Percentiles rank a stretch among this genome's conserved stretches.
Evolutionary conservation across 2,797 vertebrate species (phyloP).

Genomic region (Morelia viridis): DNA sequence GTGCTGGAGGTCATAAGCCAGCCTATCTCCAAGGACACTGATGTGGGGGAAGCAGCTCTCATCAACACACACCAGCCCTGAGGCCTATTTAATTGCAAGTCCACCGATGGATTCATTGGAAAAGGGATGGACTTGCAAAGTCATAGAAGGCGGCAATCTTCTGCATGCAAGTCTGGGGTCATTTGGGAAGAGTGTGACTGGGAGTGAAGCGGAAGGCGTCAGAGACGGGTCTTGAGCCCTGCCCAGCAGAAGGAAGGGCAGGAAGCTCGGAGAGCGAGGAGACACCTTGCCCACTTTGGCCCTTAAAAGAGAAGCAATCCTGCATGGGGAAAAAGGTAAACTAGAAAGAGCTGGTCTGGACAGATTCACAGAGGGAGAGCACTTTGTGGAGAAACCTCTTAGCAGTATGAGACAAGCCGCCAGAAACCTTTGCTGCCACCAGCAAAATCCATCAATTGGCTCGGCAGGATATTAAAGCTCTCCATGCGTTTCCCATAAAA

Average conservation of each 20-base stretch:
- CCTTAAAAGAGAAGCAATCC: background rate
- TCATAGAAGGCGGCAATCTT: too few species aligned
- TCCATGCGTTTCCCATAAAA: background rate
- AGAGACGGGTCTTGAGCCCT: too few species aligned
- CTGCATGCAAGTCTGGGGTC: too few species aligned
- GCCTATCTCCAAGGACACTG: too few species aligned
- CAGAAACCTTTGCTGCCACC: accelerated
- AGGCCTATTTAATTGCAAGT: background rate
- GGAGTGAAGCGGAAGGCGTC: too few species aligned
- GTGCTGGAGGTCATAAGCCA: too few species aligned
- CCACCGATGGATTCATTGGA: slow-evolving; percentile 48
- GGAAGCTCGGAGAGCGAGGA: background rate
- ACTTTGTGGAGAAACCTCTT: slow-evolving; percentile 1
- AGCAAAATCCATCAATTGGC: background rate
- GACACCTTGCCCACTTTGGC: accelerated
- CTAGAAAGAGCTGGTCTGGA: background rate
- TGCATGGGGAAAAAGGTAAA: background rate
- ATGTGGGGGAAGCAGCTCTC: too few species aligned
- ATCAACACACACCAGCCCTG: background rate
- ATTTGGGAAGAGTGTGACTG: too few species aligned
- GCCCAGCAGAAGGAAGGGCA: background rate
- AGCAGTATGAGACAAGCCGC: background rate
- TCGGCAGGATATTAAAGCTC: background rate
- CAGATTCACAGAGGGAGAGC: background rate
- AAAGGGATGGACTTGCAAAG: too few species aligned